Conservation (phyloP, 64 coral and sea anemone species). For the Orbicella faveolata region DNA sequence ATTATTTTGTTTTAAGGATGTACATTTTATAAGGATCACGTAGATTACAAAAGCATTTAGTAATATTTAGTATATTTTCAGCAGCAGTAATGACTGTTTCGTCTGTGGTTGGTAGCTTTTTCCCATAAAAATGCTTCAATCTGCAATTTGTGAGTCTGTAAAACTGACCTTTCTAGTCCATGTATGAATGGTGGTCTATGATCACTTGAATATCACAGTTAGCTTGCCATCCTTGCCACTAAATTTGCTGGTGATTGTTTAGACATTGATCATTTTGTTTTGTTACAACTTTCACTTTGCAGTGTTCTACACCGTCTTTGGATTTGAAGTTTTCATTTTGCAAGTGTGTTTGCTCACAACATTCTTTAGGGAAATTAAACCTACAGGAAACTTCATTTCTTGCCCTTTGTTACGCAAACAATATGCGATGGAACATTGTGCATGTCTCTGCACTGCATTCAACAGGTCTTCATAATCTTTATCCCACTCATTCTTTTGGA, state of each 20-base stretch:
- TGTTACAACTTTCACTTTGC: no score
- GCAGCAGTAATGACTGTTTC: not conserved
- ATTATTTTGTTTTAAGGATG: not conserved
- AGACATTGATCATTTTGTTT: not conserved
- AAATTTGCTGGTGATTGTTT: slow-evolving; percentile 61
- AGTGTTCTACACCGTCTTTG: no score
- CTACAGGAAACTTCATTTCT: no score
- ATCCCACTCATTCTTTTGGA: no score
- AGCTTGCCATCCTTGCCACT: slow-evolving; percentile 37
- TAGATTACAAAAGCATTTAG: not conserved
- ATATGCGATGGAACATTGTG: no score
- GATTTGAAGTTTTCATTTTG: no score
- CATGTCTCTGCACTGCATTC: no score
- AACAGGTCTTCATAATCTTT: no score
- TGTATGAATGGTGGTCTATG: slow-evolving; percentile 26
- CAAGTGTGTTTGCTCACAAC: no score
- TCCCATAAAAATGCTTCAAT: not conserved
- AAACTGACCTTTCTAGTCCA: not conserved
- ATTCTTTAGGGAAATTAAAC: no score
- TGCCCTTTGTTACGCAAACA: no score
- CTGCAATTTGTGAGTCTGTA: not conserved
- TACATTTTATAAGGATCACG: slow-evolving; percentile 27
- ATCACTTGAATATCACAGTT: slow-evolving; percentile 70
- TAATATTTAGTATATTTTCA: not conserved
- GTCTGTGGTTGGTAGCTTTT: not conserved